phyloP scores from a whole-genome alignment of 2,113 vertebrate genomes.

The Tragelaphus strepsiceros region DNA sequence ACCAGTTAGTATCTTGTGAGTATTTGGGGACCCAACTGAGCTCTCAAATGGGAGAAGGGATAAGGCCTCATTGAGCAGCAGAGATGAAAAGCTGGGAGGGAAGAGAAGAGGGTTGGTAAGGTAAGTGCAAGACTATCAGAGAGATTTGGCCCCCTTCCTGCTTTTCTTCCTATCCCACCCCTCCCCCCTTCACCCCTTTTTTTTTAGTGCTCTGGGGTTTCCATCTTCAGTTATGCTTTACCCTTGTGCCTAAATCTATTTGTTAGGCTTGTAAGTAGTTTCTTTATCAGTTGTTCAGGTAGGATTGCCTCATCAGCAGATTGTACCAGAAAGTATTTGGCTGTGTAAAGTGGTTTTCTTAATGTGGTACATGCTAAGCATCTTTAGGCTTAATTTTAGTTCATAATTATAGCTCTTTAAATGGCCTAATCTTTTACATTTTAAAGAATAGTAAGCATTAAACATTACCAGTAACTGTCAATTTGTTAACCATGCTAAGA shows the following conservation, averaged over 20 bases:
- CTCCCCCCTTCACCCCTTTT: rapidly evolving
- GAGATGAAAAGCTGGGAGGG: background rate
- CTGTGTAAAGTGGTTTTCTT: background rate
- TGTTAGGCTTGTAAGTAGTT: background rate
- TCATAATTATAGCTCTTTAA: conserved; percentile 1
- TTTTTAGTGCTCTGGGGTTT: background rate
- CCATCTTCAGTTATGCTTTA: background rate
- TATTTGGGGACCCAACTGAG: background rate
- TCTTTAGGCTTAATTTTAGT: conserved; percentile 18
- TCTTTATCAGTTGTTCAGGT: background rate
- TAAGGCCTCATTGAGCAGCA: background rate
- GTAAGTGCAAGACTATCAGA: background rate
- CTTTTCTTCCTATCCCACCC: background rate
- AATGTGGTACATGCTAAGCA: background rate
- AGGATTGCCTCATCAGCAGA: background rate
- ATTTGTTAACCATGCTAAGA: background rate
- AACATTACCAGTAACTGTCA: background rate
- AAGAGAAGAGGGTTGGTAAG: background rate
- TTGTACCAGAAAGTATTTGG: background rate
- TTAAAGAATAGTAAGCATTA: background rate
- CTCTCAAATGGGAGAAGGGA: background rate
- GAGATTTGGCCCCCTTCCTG: background rate
- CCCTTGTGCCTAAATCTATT: background rate
- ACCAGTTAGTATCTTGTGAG: background rate
- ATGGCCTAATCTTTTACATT: background rate